Percentiles rank a stretch among this genome's conserved stretches.
phyloP scores from a whole-genome alignment of 2,113 vertebrate genomes.

The Hirundichthys speculiger region DNA sequence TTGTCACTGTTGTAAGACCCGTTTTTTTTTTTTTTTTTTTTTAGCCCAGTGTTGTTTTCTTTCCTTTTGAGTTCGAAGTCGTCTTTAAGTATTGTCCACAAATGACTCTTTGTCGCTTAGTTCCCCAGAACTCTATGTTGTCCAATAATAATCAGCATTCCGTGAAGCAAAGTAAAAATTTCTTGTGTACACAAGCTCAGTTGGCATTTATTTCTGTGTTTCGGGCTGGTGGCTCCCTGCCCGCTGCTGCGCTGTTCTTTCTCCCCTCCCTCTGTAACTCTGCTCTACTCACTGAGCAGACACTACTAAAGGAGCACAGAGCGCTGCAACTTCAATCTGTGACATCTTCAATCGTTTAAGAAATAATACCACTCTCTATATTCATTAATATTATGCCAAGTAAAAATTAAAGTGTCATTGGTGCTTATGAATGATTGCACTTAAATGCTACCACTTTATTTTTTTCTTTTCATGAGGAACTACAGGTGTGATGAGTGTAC shows the following conservation, averaged over 20 bases:
- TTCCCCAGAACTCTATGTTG: conserved; percentile 14
- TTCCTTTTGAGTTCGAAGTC: conserved; percentile 72
- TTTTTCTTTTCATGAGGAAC: no score
- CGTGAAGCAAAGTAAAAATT: conserved; percentile 36
- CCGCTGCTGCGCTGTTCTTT: conserved; percentile 66
- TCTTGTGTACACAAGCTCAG: conserved; percentile 46
- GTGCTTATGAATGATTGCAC: no score
- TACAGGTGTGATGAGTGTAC: no score
- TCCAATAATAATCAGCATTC: conserved; percentile 19
- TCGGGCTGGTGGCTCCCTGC: conserved; percentile 64
- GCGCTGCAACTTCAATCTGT: conserved; percentile 51
- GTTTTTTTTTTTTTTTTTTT: conserved; percentile 59
- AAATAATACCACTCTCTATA: no score
- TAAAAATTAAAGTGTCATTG: no score
- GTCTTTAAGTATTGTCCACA: conserved; percentile 39
- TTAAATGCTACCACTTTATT: no score
- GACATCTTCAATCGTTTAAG: conserved; percentile 62
- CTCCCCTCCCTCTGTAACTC: conserved; percentile 68
- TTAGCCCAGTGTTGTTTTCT: conserved; percentile 77
- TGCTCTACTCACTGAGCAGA: conserved; percentile 66
- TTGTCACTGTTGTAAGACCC: conserved; percentile 82
- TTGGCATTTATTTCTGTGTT: conserved; percentile 70
- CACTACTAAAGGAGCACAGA: conserved; percentile 77
- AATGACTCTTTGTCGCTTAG: conserved; percentile 26
- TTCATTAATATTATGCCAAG: no score